These are phyloP conservation scores for Eurystomus glaucurus DNA, from an alignment of 2,797 vertebrate species.

Conservation along the genomic window DNA sequence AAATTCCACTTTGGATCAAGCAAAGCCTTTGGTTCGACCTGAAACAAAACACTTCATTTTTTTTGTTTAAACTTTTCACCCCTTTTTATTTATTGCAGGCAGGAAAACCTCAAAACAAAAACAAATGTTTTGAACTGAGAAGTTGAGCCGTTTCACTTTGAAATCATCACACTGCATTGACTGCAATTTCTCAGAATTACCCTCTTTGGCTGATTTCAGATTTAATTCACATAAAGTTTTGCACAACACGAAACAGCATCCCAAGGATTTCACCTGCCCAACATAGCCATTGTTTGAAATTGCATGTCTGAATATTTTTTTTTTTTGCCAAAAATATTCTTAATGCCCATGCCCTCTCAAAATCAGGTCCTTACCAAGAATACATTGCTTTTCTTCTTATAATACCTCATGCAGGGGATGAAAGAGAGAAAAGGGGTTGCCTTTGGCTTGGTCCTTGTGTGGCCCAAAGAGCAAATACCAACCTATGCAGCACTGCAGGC, in stretches of 20 bases:
- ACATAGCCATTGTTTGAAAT: background rate
- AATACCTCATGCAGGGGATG: background rate
- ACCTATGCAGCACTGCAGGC: background rate
- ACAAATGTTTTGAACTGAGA: conserved; percentile 71
- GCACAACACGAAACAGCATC: background rate
- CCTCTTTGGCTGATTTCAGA: conserved; percentile 2
- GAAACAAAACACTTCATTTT: conserved; percentile 66
- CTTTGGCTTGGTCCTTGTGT: background rate
- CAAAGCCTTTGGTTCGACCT: conserved; percentile 29
- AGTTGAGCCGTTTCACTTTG: conserved; percentile 35
- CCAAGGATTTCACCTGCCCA: background rate
- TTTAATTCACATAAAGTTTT: conserved; percentile 14
- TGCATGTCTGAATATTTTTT: accelerated
- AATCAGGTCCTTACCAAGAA: background rate
- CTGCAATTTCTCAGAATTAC: conserved; percentile 48
- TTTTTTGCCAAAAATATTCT: background rate
- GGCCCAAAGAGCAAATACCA: background rate
- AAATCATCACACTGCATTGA: conserved; percentile 44
- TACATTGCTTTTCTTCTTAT: background rate
- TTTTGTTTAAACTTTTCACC: conserved; percentile 72
- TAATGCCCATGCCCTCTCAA: background rate
- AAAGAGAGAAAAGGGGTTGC: background rate
- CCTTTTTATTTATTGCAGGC: conserved; percentile 65
- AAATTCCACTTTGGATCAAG: conserved; percentile 51
- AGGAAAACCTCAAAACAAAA: conserved; percentile 79